Percentiles rank a stretch among this genome's conserved stretches.
Conservation (phyloP, 1,140 invertebrate genomes). For the Marisa cornuarietis region DNA sequence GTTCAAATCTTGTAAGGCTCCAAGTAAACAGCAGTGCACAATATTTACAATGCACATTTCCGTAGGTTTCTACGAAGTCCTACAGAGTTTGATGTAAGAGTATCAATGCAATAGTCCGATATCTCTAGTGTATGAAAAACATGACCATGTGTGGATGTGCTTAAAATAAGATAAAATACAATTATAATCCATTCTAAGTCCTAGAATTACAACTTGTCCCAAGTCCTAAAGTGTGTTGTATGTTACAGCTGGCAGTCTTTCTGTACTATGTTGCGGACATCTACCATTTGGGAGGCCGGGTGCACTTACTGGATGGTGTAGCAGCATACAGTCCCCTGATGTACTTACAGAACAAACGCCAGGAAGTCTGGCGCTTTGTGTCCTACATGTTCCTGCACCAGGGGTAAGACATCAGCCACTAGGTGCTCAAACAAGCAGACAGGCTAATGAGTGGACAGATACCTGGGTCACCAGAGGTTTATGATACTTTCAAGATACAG, state of each 20-base stretch:
- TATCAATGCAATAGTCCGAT: too few species aligned
- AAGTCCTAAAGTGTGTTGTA: conserved; percentile 3
- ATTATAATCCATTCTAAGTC: not conserved
- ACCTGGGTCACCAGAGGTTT: too few species aligned
- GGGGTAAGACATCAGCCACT: conserved; percentile 69
- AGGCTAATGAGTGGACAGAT: too few species aligned
- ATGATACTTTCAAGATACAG: too few species aligned
- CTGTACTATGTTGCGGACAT: conserved; percentile 11
- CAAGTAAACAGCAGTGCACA: too few species aligned
- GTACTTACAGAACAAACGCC: conserved; percentile 86
- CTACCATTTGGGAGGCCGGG: not conserved
- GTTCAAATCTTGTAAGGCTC: too few species aligned
- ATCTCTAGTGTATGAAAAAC: not conserved
- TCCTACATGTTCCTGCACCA: conserved; percentile 97
- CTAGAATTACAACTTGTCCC: not conserved
- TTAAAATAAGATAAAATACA: not conserved
- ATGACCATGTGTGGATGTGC: not conserved
- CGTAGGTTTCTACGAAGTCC: too few species aligned
- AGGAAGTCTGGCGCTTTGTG: conserved; percentile 84
- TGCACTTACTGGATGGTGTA: conserved; percentile 34
- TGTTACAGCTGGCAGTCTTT: conserved; percentile 17
- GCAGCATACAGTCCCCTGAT: conserved; percentile 72
- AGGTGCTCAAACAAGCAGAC: too few species aligned
- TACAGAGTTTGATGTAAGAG: too few species aligned
- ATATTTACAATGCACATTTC: too few species aligned